Conservation (phyloP, 2,113 vertebrate genomes). For the Neotragus moschatus region DNA sequence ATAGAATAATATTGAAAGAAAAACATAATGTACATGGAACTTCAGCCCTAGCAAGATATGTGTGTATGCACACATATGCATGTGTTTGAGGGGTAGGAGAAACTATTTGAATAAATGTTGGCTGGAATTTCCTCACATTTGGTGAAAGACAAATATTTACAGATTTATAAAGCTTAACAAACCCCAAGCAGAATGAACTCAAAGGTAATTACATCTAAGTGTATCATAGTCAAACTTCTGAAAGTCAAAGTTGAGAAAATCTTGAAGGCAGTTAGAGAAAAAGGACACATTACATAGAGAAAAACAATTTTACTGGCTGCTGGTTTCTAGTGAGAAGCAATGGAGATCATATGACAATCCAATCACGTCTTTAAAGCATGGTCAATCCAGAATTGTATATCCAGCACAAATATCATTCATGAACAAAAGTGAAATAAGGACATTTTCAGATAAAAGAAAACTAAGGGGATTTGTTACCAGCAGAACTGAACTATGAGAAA, state of each 20-base stretch:
- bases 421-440: neutral
- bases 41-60: neutral
- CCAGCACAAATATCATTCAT: neutral
- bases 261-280: neutral
- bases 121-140: neutral
- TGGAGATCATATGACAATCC: neutral
- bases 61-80: neutral
- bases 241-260: neutral
- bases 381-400: neutral
- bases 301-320: neutral
- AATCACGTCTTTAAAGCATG: rapidly evolving
- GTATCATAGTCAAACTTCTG: neutral
- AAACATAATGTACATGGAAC: neutral
- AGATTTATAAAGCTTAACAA: neutral
- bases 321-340: neutral
- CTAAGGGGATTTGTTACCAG: neutral
- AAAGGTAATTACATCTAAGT: neutral
- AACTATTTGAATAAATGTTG: neutral
- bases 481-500: neutral
- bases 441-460: neutral
- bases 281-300: neutral
- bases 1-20: neutral
- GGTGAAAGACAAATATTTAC: neutral
- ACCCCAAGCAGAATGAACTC: neutral
- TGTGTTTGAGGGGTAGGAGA: neutral